Evolutionary conservation across 64 coral and sea anemone genomes (phyloP).

Genomic region (Stichodactyla mertensii): DNA sequence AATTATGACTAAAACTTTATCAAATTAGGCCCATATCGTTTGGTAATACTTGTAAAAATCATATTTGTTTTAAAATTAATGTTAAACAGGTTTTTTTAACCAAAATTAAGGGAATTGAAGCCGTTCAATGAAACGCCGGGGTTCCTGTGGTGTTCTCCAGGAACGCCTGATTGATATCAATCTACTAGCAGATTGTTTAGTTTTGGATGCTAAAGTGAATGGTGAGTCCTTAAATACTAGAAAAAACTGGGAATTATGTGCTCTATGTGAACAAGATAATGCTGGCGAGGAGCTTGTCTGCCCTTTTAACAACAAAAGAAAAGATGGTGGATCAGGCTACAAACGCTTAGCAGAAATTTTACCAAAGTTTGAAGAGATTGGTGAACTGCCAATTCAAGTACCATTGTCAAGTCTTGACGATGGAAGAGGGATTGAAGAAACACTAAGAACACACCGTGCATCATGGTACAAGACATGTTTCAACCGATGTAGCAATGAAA

Average conservation of each 20-base stretch:
- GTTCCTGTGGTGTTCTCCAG: neutral
- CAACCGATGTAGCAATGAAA: conserved; percentile 39
- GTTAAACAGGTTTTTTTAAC: no score
- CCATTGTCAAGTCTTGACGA: conserved; percentile 26
- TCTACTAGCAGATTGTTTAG: neutral
- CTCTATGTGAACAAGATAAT: conserved; percentile 18
- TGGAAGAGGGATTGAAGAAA: conserved; percentile 36
- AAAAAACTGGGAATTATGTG: conserved; percentile 32
- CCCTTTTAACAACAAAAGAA: conserved; percentile 15
- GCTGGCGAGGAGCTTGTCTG: conserved; percentile 31
- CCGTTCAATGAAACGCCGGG: neutral
- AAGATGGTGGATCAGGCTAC: conserved; percentile 27
- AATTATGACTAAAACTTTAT: no score
- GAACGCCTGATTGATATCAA: conserved; percentile 7
- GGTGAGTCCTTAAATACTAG: neutral
- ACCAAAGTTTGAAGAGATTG: conserved; percentile 38
- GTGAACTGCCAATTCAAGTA: conserved; percentile 41
- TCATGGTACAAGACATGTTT: conserved; percentile 56
- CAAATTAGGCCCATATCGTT: no score
- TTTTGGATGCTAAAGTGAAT: neutral
- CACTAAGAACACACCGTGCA: conserved; percentile 15
- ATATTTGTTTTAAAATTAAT: no score
- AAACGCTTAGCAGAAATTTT: no score
- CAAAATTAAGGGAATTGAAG: no score
- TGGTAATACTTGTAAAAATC: no score